phyloP scores from a whole-genome alignment of 2,113 vertebrate species.

The Callipepla squamata region DNA sequence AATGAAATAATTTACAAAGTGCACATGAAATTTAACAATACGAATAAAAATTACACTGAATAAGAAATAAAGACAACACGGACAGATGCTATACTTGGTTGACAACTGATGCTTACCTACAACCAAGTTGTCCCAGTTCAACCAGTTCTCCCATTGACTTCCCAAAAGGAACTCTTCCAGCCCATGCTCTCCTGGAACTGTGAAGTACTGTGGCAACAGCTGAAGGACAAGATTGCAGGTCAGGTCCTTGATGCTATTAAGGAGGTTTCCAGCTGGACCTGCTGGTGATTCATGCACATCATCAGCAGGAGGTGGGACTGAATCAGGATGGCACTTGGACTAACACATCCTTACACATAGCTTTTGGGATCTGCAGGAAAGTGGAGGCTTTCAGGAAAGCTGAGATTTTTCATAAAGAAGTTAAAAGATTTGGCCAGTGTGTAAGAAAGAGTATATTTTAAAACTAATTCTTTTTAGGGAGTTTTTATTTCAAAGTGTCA shows the following conservation, averaged over 20 bases:
- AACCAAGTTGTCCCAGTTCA: neutral
- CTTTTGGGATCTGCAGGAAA: neutral
- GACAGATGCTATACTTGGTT: neutral
- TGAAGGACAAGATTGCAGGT: neutral
- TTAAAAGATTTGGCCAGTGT: neutral
- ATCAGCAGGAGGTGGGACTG: neutral
- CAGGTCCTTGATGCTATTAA: neutral
- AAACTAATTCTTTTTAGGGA: neutral
- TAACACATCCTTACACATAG: neutral
- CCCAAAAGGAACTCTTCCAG: neutral
- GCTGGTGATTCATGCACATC: neutral
- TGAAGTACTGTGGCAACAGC: neutral
- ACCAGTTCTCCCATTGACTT: neutral
- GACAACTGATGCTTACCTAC: neutral
- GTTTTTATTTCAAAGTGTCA: neutral
- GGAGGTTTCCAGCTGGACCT: neutral
- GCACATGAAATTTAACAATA: neutral
- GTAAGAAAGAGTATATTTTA: neutral
- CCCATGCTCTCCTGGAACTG: neutral
- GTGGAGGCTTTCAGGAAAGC: neutral
- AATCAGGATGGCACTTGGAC: fast-evolving
- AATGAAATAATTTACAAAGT: neutral
- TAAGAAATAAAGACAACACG: neutral
- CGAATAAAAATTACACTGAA: neutral
- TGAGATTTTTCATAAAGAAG: neutral